Conservation (phyloP, 1,140 invertebrate species). For the Andricus grossulariae region DNA sequence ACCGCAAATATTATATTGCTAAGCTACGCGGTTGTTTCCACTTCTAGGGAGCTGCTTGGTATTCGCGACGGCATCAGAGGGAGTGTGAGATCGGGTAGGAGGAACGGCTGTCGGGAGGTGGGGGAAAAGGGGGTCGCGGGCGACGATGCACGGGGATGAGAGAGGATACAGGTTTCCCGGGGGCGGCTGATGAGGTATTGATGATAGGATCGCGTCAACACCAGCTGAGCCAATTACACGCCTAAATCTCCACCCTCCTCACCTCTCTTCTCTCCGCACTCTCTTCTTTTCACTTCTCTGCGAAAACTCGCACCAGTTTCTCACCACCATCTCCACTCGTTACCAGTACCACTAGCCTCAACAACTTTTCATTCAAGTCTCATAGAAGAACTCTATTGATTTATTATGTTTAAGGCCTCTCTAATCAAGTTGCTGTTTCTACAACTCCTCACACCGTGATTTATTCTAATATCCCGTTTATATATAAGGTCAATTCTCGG, state of each 20-base stretch:
- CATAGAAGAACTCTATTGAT: neutral
- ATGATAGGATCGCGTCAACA: slow-evolving; percentile 77
- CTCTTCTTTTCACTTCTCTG: slow-evolving; percentile 49
- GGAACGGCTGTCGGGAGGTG: slow-evolving; percentile 47
- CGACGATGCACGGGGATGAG: slow-evolving; percentile 42
- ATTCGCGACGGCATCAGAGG: slow-evolving; percentile 54
- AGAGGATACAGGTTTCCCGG: slow-evolving; percentile 72
- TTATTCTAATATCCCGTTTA: no score
- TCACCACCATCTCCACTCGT: slow-evolving; percentile 2
- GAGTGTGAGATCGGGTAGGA: slow-evolving; percentile 43
- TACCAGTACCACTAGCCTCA: no score
- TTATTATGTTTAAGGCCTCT: neutral
- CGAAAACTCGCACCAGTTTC: slow-evolving; percentile 38
- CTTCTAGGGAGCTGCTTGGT: slow-evolving; percentile 54
- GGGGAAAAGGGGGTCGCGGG: slow-evolving; percentile 34
- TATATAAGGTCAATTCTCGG: no score
- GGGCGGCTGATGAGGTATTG: slow-evolving; percentile 75
- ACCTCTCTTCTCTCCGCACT: slow-evolving; percentile 43
- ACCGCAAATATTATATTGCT: neutral
- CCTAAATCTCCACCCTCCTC: slow-evolving; percentile 68
- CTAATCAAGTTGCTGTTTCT: no score
- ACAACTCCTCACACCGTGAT: no score
- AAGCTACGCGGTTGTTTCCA: slow-evolving; percentile 43
- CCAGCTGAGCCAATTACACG: slow-evolving; percentile 77
- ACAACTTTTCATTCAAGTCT: neutral